Conservation (phyloP, 2,797 vertebrate species). For the Sciurus carolinensis region DNA sequence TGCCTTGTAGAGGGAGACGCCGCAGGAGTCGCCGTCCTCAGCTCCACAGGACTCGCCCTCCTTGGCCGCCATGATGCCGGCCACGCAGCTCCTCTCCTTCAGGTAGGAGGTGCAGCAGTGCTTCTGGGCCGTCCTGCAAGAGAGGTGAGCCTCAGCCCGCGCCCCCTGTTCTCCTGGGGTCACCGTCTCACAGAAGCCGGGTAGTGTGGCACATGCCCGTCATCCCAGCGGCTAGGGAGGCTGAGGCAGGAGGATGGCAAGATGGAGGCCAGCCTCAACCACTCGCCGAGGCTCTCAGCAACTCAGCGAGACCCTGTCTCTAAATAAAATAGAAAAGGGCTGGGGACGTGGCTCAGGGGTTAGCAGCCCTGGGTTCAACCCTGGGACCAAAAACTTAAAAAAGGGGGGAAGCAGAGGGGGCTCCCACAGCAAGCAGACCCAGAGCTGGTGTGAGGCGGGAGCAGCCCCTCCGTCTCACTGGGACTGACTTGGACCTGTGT, state of each 20-base stretch:
- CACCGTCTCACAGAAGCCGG: not conserved
- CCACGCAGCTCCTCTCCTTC: conserved; percentile 93
- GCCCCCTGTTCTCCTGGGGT: too few relatives aligned
- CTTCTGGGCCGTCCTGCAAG: conserved; percentile 92
- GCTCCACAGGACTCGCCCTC: conserved; percentile 90
- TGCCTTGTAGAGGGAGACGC: conserved; percentile 92
- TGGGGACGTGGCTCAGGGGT: too few relatives aligned
- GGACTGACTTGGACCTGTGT: not conserved
- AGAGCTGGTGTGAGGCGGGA: not conserved
- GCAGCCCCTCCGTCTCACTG: accelerated
- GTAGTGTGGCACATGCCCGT: too few relatives aligned
- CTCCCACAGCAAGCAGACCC: not conserved
- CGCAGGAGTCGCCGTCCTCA: conserved; percentile 88
- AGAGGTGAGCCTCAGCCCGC: not conserved
- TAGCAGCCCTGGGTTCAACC: too few relatives aligned
- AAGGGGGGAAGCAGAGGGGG: too few relatives aligned
- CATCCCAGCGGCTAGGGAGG: too few relatives aligned
- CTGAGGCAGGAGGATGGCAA: too few relatives aligned
- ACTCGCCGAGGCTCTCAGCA: too few relatives aligned
- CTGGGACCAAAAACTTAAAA: too few relatives aligned
- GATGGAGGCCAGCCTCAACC: too few relatives aligned
- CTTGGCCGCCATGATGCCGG: conserved; percentile 93
- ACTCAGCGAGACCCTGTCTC: too few relatives aligned
- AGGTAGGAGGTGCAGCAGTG: conserved; percentile 94
- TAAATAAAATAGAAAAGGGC: too few relatives aligned